Evolutionary conservation across 2,888 invertebrate genomes (phyloP).

Genomic region (Sminthurinus aureus): DNA sequence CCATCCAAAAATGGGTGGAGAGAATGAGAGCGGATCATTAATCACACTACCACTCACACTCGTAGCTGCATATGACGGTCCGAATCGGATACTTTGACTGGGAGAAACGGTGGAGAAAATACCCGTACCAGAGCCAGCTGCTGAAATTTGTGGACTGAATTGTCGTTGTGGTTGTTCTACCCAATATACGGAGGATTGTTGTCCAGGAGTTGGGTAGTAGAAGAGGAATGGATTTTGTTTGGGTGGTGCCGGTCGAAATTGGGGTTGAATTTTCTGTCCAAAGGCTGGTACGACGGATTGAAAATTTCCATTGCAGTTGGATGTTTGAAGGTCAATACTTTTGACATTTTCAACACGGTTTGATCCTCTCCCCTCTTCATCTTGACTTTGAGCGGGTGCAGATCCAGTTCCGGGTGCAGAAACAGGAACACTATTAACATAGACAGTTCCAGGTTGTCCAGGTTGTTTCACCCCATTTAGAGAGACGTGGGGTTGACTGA

Average conservation of each 20-base stretch:
- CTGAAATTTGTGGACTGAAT: constrained; percentile 4
- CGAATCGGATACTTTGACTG: neutral
- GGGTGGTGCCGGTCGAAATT: neutral
- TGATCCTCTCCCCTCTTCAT: constrained; percentile 8
- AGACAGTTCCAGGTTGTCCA: constrained; percentile 44
- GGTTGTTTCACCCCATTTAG: constrained; percentile 29
- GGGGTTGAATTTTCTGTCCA: constrained; percentile 4
- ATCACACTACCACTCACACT: neutral
- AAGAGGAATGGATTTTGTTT: constrained; percentile 21
- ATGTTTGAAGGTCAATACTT: neutral
- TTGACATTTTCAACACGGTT: constrained; percentile 12
- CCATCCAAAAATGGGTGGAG: constrained; percentile 47
- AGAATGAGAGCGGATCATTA: constrained; percentile 31
- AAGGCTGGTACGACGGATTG: neutral
- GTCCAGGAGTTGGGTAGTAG: constrained; percentile 51
- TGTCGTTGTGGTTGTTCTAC: constrained; percentile 36
- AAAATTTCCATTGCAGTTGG: neutral
- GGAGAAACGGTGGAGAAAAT: constrained; percentile 12
- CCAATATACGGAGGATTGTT: constrained; percentile 56
- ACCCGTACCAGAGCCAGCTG: neutral
- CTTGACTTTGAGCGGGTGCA: neutral
- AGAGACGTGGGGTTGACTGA: constrained; percentile 9
- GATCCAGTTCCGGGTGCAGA: neutral
- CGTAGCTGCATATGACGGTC: neutral
- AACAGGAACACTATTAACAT: constrained; percentile 52